Evolutionary conservation across 2,797 vertebrate genomes (phyloP), one percentile per base, ranked within the genome.

Genomic region (Halcyon leucocephala): DNA sequence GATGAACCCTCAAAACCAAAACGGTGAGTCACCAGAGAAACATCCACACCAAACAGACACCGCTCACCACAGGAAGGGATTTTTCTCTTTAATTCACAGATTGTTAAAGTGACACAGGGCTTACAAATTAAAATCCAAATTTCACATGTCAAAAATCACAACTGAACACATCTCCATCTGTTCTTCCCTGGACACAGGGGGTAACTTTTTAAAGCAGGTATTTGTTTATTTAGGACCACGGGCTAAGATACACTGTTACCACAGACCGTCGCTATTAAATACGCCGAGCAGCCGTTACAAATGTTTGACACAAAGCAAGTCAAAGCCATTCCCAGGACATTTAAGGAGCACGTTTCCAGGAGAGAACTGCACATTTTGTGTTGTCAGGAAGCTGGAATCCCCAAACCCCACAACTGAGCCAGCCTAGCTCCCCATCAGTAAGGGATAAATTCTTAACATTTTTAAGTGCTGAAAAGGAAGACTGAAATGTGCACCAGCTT

Each of bases 391-490:
- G 39, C 55, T 2, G 48, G 22, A 93, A 48, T 28, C 16, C 52
- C 14, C 29, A 19, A 33, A 79, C 70, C 6, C 29, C 66, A 57
- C 42, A 77, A 6, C 7, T 11, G 10, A 82, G 37, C 52, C 35
- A 89, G n/a, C 35, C 61, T 31, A 51, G 24, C 2, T 79, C 51
- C 57, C 28, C 3, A 33, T 16, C 64, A 77, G 42, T 21, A 89
- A 76, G 3, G 10, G 79, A 46, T 52, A 78, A 52, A 54, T 49
- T 64, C 69, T 76, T 58, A 52, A 65, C 25, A 66, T 82, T 89
- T 83, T 49, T 55, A 79, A 72, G 62, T 73, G 93, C 70, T 90
- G 61, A 82, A 69, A 92, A 93, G 82, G 80, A 80, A 90, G 65
- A 88, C 76, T 93, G 76, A 74, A 92, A 65, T 46, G 33, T 26